phyloP scores from a whole-genome alignment of 2,113 vertebrate species.

The Mustela nigripes region DNA sequence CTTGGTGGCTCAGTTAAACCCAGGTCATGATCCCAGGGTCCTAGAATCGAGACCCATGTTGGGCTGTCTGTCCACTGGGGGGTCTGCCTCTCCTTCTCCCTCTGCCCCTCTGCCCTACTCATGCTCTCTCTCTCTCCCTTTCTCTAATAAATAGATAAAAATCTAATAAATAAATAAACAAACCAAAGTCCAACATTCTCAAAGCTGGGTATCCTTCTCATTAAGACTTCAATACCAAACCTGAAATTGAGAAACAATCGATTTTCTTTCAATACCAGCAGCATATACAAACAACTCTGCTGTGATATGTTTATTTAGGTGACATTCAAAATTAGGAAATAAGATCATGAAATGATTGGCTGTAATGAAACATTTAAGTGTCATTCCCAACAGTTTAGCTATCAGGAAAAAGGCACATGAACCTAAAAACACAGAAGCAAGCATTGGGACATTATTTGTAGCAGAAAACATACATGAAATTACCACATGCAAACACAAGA shows the following conservation, averaged over 20 bases:
- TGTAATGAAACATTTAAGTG: neutral
- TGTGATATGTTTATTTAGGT: neutral
- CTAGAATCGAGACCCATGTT: no score
- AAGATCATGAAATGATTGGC: neutral
- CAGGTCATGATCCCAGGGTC: neutral
- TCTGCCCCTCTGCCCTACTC: neutral
- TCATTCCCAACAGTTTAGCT: conserved; percentile 54
- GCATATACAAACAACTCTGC: neutral
- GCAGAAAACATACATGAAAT: conserved; percentile 68
- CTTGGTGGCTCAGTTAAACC: neutral
- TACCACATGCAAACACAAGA: conserved; percentile 57
- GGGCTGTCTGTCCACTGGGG: neutral
- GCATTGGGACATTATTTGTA: conserved; percentile 35
- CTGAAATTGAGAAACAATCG: neutral
- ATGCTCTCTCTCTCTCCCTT: no score
- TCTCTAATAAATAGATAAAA: neutral
- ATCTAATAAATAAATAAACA: neutral
- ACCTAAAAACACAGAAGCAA: conserved; percentile 59
- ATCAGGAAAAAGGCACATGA: conserved; percentile 34
- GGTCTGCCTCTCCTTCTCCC: neutral
- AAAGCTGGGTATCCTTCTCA: conserved; percentile 18
- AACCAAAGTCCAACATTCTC: conserved; percentile 3
- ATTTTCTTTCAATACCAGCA: conserved; percentile 17
- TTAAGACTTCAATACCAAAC: neutral
- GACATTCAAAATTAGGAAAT: conserved; percentile 55